phyloP scores from a whole-genome alignment of 1,140 invertebrate genomes.

The Ceratina japonica region DNA sequence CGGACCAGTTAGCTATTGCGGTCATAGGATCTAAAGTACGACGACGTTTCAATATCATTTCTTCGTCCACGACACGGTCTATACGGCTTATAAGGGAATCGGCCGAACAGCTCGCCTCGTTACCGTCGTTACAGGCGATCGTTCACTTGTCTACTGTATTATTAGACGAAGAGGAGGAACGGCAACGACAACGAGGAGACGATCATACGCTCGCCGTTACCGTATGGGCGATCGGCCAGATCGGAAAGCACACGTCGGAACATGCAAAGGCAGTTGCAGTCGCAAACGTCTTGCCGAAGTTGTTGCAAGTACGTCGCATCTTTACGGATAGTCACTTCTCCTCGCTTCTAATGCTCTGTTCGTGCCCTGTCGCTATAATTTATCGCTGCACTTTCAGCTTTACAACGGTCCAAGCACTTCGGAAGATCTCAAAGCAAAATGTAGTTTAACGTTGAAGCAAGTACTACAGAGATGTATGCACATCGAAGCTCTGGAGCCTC shows the following conservation, averaged over 20 bases:
- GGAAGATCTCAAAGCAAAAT: constrained; percentile 84
- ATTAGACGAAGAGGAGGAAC: constrained; percentile 82
- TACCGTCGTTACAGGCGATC: too few species aligned
- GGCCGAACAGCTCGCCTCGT: too few species aligned
- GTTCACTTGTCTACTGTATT: constrained; percentile 83
- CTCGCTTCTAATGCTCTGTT: background rate
- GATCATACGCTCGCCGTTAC: constrained; percentile 83
- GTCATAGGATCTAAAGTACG: constrained; percentile 82
- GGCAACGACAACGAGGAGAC: background rate
- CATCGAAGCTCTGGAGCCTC: constrained; percentile 85
- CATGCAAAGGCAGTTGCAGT: constrained; percentile 86
- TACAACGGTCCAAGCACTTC: constrained; percentile 77
- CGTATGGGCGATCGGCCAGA: constrained; percentile 88
- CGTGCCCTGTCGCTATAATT: background rate
- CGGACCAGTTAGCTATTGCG: constrained; percentile 85
- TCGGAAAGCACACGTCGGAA: constrained; percentile 88
- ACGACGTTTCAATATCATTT: background rate
- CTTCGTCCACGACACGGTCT: constrained; percentile 46
- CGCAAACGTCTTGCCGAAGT: constrained; percentile 83
- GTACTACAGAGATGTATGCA: constrained; percentile 87
- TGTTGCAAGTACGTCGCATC: constrained; percentile 63
- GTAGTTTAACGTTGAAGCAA: constrained; percentile 83
- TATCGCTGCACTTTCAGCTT: constrained; percentile 61
- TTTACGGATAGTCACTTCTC: background rate
- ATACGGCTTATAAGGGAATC: too few species aligned